Base-by-base conservation (phyloP, 2,113 vertebrate genomes). In the Gymnogyps californianus region DNA sequence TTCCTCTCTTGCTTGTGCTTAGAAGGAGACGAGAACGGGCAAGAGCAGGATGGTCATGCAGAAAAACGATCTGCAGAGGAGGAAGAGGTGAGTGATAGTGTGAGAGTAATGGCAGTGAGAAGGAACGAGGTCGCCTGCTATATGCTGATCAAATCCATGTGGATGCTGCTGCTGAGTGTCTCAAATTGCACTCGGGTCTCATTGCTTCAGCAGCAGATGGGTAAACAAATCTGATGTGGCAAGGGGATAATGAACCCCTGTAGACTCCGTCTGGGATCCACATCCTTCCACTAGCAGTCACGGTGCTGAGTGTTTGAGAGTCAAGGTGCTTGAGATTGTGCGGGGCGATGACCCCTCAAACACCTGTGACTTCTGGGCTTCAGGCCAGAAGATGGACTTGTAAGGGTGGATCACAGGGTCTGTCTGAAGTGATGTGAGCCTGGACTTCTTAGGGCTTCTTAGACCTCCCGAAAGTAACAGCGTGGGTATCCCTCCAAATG, bases 21-120 rank as follows among this genome's bases (percentile, higher is more conserved):
- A 98, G 97, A 98, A 97, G 98, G 98, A 97, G 98, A 98, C 0
- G 97, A 97, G 86, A 97, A 98, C 82, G 98, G 98, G 66, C 98
- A 98, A 90, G 98, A 98, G 52, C 98, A 98, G 82, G 98, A 98
- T 44, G 97, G 98, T 84, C 98, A 98, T 0, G 98, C 98, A 94
- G 98, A 98, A 94, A 98, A 98, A 96, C 98, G 98, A 97, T 97
- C 98, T 96, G 98, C 98, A 40, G 98, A 98, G 93, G 97, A 98
- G 88, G 98, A 98, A 93, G 98, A 98, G 97, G 97, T 98, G 95
- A 97, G 98, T 70, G 67, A 16, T 44, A 51, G 12, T 20, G 7
- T 70, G 21, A 29, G 36, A 57, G 29, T 26, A 74, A n/a, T 11
- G n/a, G 13, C 10, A 92, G 69, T 6, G 24, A 81, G 59, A 83